phyloP scores from a whole-genome alignment of 2,797 vertebrate species.

The Merluccius polli region DNA sequence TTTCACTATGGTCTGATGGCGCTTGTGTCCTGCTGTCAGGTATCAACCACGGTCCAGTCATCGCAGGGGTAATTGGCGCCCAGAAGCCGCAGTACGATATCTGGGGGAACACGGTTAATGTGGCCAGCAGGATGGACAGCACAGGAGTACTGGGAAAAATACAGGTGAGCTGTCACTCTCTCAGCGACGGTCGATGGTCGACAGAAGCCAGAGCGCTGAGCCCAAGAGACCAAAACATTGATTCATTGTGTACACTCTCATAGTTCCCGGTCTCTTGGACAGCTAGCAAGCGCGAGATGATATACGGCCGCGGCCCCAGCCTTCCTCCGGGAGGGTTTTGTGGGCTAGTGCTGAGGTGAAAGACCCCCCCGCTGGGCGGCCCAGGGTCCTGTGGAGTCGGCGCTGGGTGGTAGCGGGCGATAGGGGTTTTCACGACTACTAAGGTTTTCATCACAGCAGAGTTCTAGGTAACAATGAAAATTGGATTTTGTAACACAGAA shows the following conservation, averaged over 20 bases:
- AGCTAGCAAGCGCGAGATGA: too few species aligned
- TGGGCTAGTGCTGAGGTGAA: not conserved
- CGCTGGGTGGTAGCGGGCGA: too few species aligned
- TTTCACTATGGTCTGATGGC: not conserved
- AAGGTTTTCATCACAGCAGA: too few species aligned
- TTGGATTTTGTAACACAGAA: too few species aligned
- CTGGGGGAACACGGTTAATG: slow-evolving; percentile 98
- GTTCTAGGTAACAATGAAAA: too few species aligned
- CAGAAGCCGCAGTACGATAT: slow-evolving; percentile 99
- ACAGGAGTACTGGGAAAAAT: slow-evolving; percentile 96
- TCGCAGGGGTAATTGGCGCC: slow-evolving; percentile 96
- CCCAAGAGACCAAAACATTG: not conserved
- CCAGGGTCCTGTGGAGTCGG: too few species aligned
- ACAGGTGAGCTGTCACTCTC: slow-evolving; percentile 73
- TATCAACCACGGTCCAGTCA: slow-evolving; percentile 96
- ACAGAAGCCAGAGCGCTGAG: too few species aligned
- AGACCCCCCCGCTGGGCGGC: too few species aligned
- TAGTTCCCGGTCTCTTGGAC: too few species aligned
- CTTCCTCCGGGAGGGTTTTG: not conserved
- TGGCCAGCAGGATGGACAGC: slow-evolving; percentile 98
- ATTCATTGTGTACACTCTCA: not conserved
- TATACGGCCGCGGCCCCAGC: too few species aligned
- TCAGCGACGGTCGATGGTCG: too few species aligned
- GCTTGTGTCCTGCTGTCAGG: slow-evolving; percentile 64
- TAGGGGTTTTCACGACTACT: too few species aligned